These are phyloP conservation scores for Linepithema humile DNA, from an alignment of 1,140 invertebrate species.

Conservation along the genomic window DNA sequence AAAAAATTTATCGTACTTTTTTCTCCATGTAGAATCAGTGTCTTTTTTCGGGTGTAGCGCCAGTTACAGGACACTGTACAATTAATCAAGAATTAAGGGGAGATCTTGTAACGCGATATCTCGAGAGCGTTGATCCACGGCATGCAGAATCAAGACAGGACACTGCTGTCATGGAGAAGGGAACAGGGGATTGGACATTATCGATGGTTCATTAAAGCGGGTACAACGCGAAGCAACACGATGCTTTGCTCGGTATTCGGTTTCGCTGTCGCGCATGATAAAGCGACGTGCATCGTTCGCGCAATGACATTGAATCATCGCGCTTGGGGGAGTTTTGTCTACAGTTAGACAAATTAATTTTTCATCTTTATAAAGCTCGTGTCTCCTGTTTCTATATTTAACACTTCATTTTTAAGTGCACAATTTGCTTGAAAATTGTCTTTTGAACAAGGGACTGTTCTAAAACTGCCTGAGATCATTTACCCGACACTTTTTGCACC, in stretches of 20 bases:
- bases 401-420: no score
- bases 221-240: constrained; percentile 30
- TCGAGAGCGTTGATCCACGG: constrained; percentile 16
- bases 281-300: background rate
- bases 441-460: no score
- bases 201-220: constrained; percentile 40
- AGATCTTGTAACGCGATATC: constrained; percentile 37
- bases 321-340: background rate
- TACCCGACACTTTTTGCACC: no score
- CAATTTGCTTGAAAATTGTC: no score
- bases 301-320: constrained; percentile 10
- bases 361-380: no score
- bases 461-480: no score
- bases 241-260: constrained; percentile 25
- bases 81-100: constrained; percentile 38
- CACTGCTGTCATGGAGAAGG: background rate
- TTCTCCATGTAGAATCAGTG: no score
- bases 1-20: no score
- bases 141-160: constrained; percentile 25
- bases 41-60: background rate
- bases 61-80: no score
- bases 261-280: constrained; percentile 48
- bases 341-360: constrained; percentile 18
- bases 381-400: no score
- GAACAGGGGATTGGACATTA: background rate